phyloP scores from a whole-genome alignment of 2,113 vertebrate genomes.

The Leucopsar rothschildi region DNA sequence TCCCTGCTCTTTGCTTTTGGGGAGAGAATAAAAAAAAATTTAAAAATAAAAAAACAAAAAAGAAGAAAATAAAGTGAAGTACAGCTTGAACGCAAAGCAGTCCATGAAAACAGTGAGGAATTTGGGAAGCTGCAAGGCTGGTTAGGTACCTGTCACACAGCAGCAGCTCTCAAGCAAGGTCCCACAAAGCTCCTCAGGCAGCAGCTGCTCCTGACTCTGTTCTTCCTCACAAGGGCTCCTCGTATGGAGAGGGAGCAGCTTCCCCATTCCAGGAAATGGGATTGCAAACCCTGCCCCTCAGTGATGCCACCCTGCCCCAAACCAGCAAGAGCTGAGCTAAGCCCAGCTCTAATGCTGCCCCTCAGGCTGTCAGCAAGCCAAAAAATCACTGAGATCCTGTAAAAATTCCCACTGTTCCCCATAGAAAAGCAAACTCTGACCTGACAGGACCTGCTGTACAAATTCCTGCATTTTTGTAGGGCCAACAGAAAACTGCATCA shows the following conservation, averaged over 20 bases:
- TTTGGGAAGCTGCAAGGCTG: neutral
- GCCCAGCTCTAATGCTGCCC: neutral
- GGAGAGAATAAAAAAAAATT: neutral
- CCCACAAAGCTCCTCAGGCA: neutral
- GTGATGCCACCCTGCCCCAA: neutral
- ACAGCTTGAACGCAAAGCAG: neutral
- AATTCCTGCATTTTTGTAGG: neutral
- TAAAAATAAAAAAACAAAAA: no score
- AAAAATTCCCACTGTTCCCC: neutral
- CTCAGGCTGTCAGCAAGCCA: neutral
- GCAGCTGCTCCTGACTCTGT: neutral
- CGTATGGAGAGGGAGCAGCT: rapidly evolving
- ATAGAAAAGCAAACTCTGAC: rapidly evolving
- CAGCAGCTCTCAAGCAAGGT: neutral
- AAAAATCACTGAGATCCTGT: neutral
- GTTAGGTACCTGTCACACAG: neutral
- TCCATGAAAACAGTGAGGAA: rapidly evolving
- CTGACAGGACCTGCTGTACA: neutral
- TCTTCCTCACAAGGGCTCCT: neutral
- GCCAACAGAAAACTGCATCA: neutral
- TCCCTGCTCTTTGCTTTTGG: neutral
- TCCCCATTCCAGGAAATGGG: no score
- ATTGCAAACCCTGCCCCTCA: neutral
- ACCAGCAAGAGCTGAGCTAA: neutral
- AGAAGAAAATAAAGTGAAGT: rapidly evolving